Conservation (phyloP, 2,888 invertebrate genomes). For the Yponomeuta malinellus region DNA sequence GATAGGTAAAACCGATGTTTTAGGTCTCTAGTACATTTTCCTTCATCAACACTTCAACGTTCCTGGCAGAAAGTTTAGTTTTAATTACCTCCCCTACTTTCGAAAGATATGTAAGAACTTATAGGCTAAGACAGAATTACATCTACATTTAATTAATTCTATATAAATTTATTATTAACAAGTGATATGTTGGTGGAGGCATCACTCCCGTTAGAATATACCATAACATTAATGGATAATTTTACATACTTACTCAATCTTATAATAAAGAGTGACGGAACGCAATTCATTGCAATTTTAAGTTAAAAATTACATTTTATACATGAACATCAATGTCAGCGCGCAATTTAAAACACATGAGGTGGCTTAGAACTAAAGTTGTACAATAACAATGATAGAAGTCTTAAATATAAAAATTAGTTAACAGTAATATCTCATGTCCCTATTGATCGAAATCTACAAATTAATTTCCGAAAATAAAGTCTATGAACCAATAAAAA, state of each 20-base stretch:
- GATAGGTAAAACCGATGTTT: neutral
- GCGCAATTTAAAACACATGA: slow-evolving; percentile 65
- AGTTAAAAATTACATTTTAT: slow-evolving; percentile 19
- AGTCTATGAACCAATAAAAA: neutral
- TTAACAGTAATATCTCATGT: slow-evolving; percentile 29
- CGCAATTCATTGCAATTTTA: slow-evolving; percentile 33
- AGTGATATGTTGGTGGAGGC: slow-evolving; percentile 73
- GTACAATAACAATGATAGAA: slow-evolving; percentile 30
- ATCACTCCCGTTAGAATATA: slow-evolving; percentile 64
- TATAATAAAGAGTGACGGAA: slow-evolving; percentile 46
- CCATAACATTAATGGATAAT: slow-evolving; percentile 54
- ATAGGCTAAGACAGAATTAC: slow-evolving; percentile 62
- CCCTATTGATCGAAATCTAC: neutral
- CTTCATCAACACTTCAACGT: slow-evolving; percentile 23
- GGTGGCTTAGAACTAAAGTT: slow-evolving; percentile 65
- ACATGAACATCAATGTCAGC: slow-evolving; percentile 39
- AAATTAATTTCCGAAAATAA: neutral
- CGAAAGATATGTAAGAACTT: slow-evolving; percentile 64
- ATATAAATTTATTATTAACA: slow-evolving; percentile 69
- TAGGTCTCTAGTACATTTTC: neutral
- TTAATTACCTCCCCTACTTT: slow-evolving; percentile 29
- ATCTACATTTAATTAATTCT: slow-evolving; percentile 55
- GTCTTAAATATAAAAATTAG: slow-evolving; percentile 57
- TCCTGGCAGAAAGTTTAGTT: slow-evolving; percentile 34
- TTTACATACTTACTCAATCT: slow-evolving; percentile 35